phyloP scores from a whole-genome alignment of 2,113 vertebrate genomes.

The Eurystomus gularis region DNA sequence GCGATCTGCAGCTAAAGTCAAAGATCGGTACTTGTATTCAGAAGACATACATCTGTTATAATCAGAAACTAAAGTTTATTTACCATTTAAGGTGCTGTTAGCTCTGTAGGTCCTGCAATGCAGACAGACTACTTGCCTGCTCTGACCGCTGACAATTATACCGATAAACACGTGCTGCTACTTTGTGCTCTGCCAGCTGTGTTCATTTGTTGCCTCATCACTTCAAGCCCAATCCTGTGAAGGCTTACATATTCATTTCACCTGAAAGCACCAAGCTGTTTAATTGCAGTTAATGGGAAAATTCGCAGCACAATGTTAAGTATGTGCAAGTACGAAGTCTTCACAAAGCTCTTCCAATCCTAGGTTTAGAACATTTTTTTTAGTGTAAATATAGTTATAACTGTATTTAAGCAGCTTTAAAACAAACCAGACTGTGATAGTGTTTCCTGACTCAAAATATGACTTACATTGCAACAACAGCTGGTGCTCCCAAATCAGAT shows the following conservation, averaged over 20 bases:
- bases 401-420: not conserved
- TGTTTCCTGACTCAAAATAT: not conserved
- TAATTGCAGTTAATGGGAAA: not conserved
- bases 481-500: not conserved
- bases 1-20: not conserved
- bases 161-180: not conserved
- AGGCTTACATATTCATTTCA: not conserved
- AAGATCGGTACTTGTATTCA: not conserved
- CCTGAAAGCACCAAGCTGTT: not conserved
- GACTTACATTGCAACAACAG: not conserved
- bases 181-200: not conserved
- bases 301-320: not conserved
- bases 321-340: not conserved
- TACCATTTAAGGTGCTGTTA: not conserved
- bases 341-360: not conserved
- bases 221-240: not conserved
- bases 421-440: not conserved
- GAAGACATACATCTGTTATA: not conserved
- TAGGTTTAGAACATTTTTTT: not conserved
- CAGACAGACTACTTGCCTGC: not conserved
- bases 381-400: not conserved
- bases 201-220: not conserved
- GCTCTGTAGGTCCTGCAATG: not conserved
- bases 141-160: not conserved
- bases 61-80: not conserved